Conservation (phyloP, 92 coral and sea anemone genomes). For the Umimayanthus chanpuru region DNA sequence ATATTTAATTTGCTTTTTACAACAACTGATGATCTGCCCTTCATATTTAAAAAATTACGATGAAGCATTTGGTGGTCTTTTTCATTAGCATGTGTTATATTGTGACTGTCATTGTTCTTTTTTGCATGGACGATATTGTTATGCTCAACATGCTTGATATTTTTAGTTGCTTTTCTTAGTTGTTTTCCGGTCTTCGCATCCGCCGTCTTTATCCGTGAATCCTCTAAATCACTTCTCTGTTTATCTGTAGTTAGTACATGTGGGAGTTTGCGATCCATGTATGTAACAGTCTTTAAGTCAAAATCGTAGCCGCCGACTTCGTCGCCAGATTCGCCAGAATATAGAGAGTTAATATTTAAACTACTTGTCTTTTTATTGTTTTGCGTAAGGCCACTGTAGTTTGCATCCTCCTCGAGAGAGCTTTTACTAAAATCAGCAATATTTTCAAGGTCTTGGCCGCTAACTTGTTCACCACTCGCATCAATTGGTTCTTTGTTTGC, state of each 20-base stretch:
- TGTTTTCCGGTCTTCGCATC: not conserved
- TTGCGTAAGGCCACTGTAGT: not conserved
- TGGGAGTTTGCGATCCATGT: not conserved
- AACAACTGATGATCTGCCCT: not conserved
- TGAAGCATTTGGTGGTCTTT: not conserved
- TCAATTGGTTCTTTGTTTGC: not conserved
- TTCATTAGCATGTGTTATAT: not conserved
- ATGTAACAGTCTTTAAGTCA: not conserved
- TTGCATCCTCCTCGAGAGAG: not conserved
- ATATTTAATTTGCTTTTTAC: constrained; percentile 9
- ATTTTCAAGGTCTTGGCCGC: not conserved
- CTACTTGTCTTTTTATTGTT: not conserved
- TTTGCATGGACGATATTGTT: not conserved
- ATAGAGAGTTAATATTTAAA: not conserved
- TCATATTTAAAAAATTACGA: not conserved
- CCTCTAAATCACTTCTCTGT: not conserved
- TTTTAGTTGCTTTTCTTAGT: not conserved
- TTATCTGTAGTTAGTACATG: not conserved
- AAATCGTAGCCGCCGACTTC: not conserved
- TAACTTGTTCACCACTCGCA: not conserved
- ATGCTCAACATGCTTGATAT: not conserved
- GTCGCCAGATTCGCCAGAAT: constrained; percentile 11
- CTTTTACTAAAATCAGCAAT: not conserved
- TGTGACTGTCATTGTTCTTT: not conserved
- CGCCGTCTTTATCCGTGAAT: not conserved